Percentiles rank a stretch among this genome's conserved stretches.
Evolutionary conservation across 2,888 invertebrate genomes (phyloP).

Genomic region (Lithophane ornitopus): DNA sequence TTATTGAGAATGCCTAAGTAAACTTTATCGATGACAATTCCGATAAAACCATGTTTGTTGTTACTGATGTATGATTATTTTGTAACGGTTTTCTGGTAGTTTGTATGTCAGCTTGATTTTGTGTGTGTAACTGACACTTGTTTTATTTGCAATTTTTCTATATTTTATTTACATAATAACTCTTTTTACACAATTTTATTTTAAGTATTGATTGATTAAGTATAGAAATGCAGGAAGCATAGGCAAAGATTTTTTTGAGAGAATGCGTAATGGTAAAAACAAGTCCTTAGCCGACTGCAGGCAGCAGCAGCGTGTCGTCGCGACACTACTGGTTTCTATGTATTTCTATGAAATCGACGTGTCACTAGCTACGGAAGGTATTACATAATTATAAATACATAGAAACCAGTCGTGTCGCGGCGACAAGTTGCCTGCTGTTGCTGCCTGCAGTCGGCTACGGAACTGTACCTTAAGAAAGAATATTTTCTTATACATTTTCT

Average conservation of each 20-base stretch:
- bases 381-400: too few species aligned
- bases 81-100: constrained; percentile 61
- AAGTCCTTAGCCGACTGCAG: too few species aligned
- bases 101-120: constrained; percentile 18
- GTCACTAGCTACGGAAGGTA: too few species aligned
- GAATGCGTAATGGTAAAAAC: too few species aligned
- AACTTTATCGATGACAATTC: constrained; percentile 81
- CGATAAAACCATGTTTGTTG: constrained; percentile 65
- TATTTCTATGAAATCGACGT: too few species aligned
- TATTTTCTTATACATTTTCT: neutral
- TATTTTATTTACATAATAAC: neutral
- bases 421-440: too few species aligned
- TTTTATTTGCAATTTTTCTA: neutral
- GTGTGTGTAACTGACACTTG: neutral
- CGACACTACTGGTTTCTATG: too few species aligned
- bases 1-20: constrained; percentile 79
- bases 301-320: too few species aligned
- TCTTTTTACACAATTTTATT: neutral
- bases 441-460: too few species aligned
- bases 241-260: neutral
- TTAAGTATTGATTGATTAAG: neutral
- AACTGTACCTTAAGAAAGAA: too few species aligned
- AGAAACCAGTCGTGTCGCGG: too few species aligned
- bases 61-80: constrained; percentile 52
- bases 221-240: neutral